Evolutionary conservation across 2,113 vertebrate species (phyloP), one percentile per base, ranked within the genome.

Genomic region (Vidua macroura): DNA sequence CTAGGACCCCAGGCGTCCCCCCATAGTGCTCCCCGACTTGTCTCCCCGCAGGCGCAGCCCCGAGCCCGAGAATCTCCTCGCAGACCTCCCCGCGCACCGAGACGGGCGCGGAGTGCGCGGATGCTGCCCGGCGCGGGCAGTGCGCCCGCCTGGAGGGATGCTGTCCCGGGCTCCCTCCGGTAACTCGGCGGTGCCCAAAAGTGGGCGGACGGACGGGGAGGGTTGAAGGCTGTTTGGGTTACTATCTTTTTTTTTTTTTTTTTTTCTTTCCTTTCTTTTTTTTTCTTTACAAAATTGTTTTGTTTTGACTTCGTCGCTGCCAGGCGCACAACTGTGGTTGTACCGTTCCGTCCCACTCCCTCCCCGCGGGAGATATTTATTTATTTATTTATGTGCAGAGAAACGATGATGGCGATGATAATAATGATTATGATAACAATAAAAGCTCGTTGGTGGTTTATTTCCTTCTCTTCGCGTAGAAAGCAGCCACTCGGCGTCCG

Each of bases 321-420:
- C 23, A 46, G 58, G 63, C 15, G 51, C 63, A 24, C 80, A 69
- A 22, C 68, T 46, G 41, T 59, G 77, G 21, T 83, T 91, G 91
- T 94, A 86, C 39, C 33, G 5, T 74, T 80, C 88, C 20, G 24
- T 78, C 22, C 55, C 18, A 14, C 19, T 67, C 58, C 44, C 37
- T 25, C 12, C n/a, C 24, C 23, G 13, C 18, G 90, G 88, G 98
- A 98, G 95, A 99, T 99, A 99, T 99, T 99, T 99, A 99, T 99
- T 98, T 98, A 98, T 98, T 99, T 99, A 99, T 99, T 99, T 99
- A 99, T 98, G 97, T 97, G 92, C 92, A 86, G 63, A 98, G 98
- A 98, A 98, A 98, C 92, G 94, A 44, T 31, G 52, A 74, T 88
- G 88, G 49, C 44, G 33, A 66, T 90, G 52, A 69, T 88, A 52